A percentile compares a stretch with the other conserved stretches of the same genome.
phyloP scores from a whole-genome alignment of 2,113 vertebrate genomes.

The Dipodomys ordii region DNA sequence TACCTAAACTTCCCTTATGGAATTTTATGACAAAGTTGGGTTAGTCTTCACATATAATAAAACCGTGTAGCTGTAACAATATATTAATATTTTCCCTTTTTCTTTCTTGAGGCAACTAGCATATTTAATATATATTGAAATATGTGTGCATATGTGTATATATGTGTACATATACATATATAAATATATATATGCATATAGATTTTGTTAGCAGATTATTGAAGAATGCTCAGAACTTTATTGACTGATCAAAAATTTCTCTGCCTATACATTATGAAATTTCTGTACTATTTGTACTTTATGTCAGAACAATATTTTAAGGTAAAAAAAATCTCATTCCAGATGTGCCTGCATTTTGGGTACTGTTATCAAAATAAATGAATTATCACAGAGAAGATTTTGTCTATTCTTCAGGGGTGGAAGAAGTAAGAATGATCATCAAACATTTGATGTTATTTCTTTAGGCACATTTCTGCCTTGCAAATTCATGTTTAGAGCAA shows the following conservation, averaged over 20 bases:
- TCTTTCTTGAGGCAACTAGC: neutral
- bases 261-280: neutral
- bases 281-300: neutral
- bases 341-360: neutral
- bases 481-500: neutral
- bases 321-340: neutral
- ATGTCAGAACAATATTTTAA: neutral
- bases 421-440: neutral
- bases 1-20: neutral
- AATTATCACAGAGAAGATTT: neutral
- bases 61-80: neutral
- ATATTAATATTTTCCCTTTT: neutral
- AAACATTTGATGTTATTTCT: neutral
- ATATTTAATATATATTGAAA: neutral
- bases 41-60: neutral
- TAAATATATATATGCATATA: too few relatives aligned
- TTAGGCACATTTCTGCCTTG: neutral
- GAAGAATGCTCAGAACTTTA: neutral
- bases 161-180: too few relatives aligned
- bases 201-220: neutral
- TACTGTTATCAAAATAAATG: neutral
- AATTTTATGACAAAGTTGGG: neutral
- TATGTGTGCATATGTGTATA: too few relatives aligned
- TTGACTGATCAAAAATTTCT: neutral
- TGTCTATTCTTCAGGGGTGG: neutral